Evolutionary conservation across 2,797 vertebrate genomes (phyloP).

Genomic region (Centropyge bicolor): DNA sequence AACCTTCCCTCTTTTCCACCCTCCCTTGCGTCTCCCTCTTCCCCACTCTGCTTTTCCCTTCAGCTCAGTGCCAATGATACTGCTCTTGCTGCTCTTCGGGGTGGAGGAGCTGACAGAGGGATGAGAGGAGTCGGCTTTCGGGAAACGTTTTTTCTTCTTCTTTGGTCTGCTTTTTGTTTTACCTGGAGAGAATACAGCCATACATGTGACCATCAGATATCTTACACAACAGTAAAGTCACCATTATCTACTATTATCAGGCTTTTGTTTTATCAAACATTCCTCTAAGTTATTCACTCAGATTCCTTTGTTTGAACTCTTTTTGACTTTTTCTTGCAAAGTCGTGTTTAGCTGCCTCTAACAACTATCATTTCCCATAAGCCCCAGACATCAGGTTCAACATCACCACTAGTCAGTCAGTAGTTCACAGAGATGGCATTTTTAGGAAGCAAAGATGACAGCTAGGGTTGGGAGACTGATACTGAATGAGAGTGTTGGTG

Average conservation of each 20-base stretch:
- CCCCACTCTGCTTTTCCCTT: constrained; percentile 17
- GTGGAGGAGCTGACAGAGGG: neutral
- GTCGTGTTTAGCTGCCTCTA: neutral
- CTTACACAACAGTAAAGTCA: neutral
- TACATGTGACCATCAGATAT: neutral
- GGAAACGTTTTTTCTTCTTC: constrained; percentile 12
- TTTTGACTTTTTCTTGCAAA: neutral
- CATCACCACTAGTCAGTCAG: too few relatives aligned
- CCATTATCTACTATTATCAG: neutral
- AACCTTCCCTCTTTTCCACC: constrained; percentile 24
- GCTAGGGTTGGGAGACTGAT: too few relatives aligned
- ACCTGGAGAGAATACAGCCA: constrained; percentile 32
- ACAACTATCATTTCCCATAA: too few relatives aligned
- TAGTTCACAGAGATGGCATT: too few relatives aligned
- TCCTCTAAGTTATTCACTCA: neutral
- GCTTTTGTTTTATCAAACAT: neutral
- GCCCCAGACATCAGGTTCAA: too few relatives aligned
- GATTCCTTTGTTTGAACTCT: neutral
- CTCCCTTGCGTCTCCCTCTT: neutral
- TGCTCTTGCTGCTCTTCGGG: neutral
- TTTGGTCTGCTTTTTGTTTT: neutral
- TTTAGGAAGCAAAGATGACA: too few relatives aligned
- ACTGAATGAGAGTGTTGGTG: too few relatives aligned
- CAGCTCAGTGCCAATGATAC: neutral
- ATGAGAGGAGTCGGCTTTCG: neutral